Evolutionary conservation across 1,140 invertebrate species (phyloP).

Genomic region (Metopolophium dirhodum): DNA sequence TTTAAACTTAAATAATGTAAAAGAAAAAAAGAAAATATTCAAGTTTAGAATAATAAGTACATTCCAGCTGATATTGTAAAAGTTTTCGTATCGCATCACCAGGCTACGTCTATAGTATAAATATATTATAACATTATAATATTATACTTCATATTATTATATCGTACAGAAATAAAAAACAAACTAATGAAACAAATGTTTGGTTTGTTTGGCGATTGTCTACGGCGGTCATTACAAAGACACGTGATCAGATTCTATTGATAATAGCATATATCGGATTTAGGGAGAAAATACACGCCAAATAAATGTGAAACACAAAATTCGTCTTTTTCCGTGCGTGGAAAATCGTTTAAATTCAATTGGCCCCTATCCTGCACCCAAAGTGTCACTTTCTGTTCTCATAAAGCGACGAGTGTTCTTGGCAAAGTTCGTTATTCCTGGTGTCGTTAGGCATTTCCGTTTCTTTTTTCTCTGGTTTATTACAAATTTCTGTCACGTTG

Average conservation of each 20-base stretch:
- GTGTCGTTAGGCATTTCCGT: slow-evolving; percentile 49
- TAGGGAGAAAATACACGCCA: not conserved
- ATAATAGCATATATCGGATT: not conserved
- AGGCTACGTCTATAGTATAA: not conserved
- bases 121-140: not conserved
- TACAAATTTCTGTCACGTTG: slow-evolving; percentile 43
- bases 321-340: not conserved
- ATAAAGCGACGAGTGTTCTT: slow-evolving; percentile 48
- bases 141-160: not conserved
- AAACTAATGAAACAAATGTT: not conserved
- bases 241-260: not conserved
- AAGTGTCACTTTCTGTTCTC: slow-evolving; percentile 48
- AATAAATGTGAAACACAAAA: slow-evolving; percentile 16
- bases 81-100: not conserved
- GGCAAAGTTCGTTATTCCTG: slow-evolving; percentile 47
- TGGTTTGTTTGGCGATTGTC: not conserved
- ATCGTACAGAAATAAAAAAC: not conserved
- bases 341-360: slow-evolving; percentile 55
- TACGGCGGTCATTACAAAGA: not conserved
- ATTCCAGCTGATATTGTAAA: not conserved
- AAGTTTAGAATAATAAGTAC: not conserved
- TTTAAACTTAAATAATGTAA: not conserved
- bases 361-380: slow-evolving; percentile 12
- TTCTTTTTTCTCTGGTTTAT: slow-evolving; percentile 42
- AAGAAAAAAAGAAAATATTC: not conserved